Evolutionary conservation across 2,113 vertebrate genomes (phyloP).

Genomic region (Ceyx margarethae): DNA sequence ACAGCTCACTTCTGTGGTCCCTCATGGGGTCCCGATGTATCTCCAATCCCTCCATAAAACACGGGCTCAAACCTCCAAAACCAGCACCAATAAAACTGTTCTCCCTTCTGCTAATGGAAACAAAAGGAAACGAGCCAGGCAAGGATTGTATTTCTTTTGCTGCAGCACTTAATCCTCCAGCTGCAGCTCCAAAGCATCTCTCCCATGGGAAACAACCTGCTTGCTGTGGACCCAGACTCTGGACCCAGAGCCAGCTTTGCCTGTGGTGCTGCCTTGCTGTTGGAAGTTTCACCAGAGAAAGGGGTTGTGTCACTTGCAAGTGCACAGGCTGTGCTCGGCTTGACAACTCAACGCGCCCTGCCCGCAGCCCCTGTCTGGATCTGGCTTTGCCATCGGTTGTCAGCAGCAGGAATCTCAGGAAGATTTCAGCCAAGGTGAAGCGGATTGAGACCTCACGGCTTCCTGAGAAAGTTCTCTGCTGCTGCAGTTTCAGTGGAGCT

Average conservation of each 20-base stretch:
- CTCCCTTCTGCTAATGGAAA: background rate
- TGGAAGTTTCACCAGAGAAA: background rate
- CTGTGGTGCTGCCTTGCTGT: background rate
- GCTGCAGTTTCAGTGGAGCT: slow-evolving; percentile 16
- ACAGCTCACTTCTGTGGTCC: background rate
- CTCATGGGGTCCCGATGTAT: background rate
- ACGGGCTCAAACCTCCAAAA: background rate
- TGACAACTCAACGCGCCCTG: background rate
- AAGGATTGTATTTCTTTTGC: background rate
- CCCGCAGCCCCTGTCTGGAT: background rate
- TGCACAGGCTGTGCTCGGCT: background rate
- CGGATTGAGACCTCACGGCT: background rate
- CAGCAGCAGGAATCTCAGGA: background rate
- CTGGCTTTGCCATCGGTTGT: background rate
- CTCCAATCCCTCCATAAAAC: background rate
- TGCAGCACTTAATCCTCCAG: background rate
- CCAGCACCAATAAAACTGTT: background rate
- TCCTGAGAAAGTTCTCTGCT: background rate
- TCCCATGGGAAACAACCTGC: background rate
- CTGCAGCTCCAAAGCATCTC: background rate
- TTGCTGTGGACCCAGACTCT: background rate
- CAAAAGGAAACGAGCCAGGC: background rate
- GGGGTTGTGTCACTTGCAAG: background rate
- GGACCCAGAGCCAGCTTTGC: background rate
- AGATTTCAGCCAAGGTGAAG: background rate